A percentile compares a stretch with the other conserved stretches of the same genome.
These are phyloP conservation scores for Gallinago paraguaiae DNA, from an alignment of 2,113 vertebrate species.

Conservation along the genomic window DNA sequence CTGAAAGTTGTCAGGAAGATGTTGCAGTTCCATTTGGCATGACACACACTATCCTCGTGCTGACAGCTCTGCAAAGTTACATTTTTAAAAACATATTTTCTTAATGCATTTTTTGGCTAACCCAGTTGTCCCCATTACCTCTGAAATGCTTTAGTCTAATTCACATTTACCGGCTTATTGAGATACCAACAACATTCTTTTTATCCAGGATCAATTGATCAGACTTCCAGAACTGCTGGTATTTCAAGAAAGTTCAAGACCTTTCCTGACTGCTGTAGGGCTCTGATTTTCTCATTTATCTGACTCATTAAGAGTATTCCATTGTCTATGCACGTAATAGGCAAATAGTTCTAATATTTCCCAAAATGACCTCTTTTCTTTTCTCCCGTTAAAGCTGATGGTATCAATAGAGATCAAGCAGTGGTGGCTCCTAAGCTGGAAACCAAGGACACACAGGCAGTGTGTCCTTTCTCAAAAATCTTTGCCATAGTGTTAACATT, in stretches of 20 bases:
- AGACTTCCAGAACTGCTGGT: background rate
- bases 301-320: background rate
- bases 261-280: constrained; percentile 34
- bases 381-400: background rate
- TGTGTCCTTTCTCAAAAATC: background rate
- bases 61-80: constrained; percentile 18
- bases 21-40: background rate
- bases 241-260: constrained; percentile 43
- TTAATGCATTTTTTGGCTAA: constrained; percentile 59
- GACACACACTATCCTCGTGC: background rate
- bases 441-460: background rate
- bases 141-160: constrained; percentile 35
- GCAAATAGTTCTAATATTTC: constrained; percentile 24
- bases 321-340: background rate
- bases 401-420: background rate
- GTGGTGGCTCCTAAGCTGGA: background rate
- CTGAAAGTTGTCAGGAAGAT: constrained; percentile 5
- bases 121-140: background rate
- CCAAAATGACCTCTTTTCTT: background rate
- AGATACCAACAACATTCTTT: constrained; percentile 45
- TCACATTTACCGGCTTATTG: constrained; percentile 16
- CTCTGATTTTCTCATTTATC: constrained; percentile 34
- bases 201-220: constrained; percentile 32
- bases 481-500: background rate
- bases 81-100: constrained; percentile 42